phyloP scores from a whole-genome alignment of 2,113 vertebrate species.

The Rhinolophus ferrumequinum region DNA sequence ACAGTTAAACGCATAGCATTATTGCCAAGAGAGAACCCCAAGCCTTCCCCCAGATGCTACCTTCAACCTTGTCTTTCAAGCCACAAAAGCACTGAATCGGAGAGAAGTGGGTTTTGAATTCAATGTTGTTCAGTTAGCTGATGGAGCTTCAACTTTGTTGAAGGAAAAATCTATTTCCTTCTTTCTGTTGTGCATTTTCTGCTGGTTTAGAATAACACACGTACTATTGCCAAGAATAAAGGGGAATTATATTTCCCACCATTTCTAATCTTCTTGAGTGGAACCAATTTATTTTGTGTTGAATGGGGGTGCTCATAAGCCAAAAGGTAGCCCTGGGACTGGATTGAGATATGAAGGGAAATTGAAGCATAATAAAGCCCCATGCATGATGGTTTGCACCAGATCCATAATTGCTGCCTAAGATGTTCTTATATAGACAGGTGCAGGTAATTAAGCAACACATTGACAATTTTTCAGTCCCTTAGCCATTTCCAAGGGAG shows the following conservation, averaged over 20 bases:
- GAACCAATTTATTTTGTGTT: slow-evolving; percentile 79
- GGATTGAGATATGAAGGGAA: slow-evolving; percentile 76
- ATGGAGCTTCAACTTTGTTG: neutral
- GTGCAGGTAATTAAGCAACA: slow-evolving; percentile 78
- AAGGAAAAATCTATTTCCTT: neutral
- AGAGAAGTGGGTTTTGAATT: neutral
- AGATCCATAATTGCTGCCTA: slow-evolving; percentile 71
- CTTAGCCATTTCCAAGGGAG: slow-evolving; percentile 71
- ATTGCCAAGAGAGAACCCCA: neutral
- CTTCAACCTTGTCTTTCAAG: neutral
- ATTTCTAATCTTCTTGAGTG: slow-evolving; percentile 75
- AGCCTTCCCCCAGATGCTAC: neutral
- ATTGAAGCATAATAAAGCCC: slow-evolving; percentile 78
- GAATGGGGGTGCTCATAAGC: slow-evolving; percentile 76
- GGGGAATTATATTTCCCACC: slow-evolving; percentile 63
- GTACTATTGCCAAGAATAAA: slow-evolving; percentile 62
- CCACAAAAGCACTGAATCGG: neutral
- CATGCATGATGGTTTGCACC: slow-evolving; percentile 68
- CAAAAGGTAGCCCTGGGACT: slow-evolving; percentile 78
- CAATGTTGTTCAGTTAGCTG: neutral
- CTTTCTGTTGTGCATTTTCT: slow-evolving; percentile 41
- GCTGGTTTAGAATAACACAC: slow-evolving; percentile 20
- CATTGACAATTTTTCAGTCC: slow-evolving; percentile 76
- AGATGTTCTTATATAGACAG: slow-evolving; percentile 76
- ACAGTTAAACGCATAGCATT: neutral